Percentiles rank a stretch among this genome's conserved stretches.
Conservation (phyloP, 2,797 vertebrate genomes). For the Squalus acanthias region DNA sequence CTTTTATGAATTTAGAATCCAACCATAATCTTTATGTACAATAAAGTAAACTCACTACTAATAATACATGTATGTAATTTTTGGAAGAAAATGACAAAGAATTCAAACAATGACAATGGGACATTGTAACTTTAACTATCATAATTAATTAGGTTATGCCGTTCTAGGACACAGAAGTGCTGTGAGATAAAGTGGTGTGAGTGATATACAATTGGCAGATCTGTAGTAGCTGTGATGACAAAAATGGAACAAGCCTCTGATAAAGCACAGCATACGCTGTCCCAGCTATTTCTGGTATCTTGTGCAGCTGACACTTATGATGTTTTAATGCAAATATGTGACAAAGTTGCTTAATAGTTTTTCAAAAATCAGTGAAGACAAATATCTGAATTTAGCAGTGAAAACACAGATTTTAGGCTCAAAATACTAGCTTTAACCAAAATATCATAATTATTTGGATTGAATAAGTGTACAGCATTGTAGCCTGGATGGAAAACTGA, state of each 20-base stretch:
- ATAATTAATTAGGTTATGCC: neutral
- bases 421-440: neutral
- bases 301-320: neutral
- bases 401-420: neutral
- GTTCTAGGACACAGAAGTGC: neutral
- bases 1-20: neutral
- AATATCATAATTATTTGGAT: neutral
- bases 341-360: neutral
- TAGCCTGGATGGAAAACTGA: neutral
- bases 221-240: slow-evolving; percentile 11
- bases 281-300: slow-evolving; percentile 30
- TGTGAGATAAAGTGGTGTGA: slow-evolving; percentile 37
- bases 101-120: neutral
- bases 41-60: neutral
- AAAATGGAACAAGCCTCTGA: slow-evolving; percentile 31
- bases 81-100: neutral
- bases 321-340: slow-evolving; percentile 4
- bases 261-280: slow-evolving; percentile 2
- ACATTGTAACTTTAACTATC: neutral
- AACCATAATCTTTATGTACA: neutral
- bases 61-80: neutral
- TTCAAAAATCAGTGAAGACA: slow-evolving; percentile 4
- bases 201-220: slow-evolving; percentile 37
- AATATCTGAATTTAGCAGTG: neutral
- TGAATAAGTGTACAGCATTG: neutral